phyloP scores from a whole-genome alignment of 2,888 invertebrate genomes.

The Diarsia dahlii region DNA sequence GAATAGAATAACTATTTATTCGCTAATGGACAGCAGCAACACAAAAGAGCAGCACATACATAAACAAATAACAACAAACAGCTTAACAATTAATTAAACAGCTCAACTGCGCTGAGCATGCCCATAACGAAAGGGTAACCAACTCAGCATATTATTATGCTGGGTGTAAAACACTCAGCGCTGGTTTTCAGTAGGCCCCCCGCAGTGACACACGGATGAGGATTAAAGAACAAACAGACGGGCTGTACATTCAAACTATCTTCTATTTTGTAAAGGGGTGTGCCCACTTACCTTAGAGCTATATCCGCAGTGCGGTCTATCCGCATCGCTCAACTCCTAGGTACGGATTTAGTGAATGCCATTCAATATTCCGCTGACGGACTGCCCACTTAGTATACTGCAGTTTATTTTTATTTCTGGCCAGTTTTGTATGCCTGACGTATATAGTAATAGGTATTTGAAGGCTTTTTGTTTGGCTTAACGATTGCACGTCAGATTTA shows the following conservation, averaged over 20 bases:
- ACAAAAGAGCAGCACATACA: too few relatives aligned
- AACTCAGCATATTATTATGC: too few relatives aligned
- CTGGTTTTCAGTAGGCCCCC: too few relatives aligned
- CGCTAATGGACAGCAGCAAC: too few relatives aligned
- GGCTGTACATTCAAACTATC: conserved; percentile 34
- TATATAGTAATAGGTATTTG: background rate
- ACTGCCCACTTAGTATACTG: conserved; percentile 49
- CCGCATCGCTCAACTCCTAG: conserved; percentile 63
- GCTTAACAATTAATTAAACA: too few relatives aligned
- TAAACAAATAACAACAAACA: too few relatives aligned
- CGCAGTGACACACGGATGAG: too few relatives aligned
- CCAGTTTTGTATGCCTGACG: conserved; percentile 3
- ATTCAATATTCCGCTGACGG: conserved; percentile 58
- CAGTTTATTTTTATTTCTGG: conserved; percentile 45
- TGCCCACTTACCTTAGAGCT: conserved; percentile 56
- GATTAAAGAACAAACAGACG: too few relatives aligned
- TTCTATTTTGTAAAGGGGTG: conserved; percentile 52
- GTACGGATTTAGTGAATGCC: conserved; percentile 53
- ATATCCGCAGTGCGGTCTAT: conserved; percentile 71
- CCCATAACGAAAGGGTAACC: too few relatives aligned
- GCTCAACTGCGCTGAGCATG: too few relatives aligned
- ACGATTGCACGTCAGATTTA: background rate
- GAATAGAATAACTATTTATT: too few relatives aligned
- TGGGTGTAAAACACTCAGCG: too few relatives aligned
- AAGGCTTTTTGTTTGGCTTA: background rate